Base-by-base conservation (phyloP, 2,113 vertebrate species). In the Colaptes auratus region DNA sequence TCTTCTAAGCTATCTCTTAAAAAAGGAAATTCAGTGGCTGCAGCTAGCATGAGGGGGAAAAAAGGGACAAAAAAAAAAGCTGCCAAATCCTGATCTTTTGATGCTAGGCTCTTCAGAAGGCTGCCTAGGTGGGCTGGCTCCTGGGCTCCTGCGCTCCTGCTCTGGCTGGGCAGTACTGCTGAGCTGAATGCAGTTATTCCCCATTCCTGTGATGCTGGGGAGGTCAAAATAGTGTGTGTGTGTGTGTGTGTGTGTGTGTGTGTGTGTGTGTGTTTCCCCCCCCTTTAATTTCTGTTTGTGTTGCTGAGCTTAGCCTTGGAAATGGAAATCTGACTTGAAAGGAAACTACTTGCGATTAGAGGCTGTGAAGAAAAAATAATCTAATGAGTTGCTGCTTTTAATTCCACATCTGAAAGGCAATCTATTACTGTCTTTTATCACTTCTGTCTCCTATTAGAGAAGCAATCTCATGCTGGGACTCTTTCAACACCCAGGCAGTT, bases 261-360 rank as follows among this genome's bases (percentile, higher is more conserved):
- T 75, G 79, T 39, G 39, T 39, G 39, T 39, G 39, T 39, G 11
- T 39, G 36, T 36, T n/a, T 53, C 10, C 28, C 13, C 10, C 56
- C 42, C 12, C 88, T 94, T 94, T 94, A 93, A 91, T 96, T 96
- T 95, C 93, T 96, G 95, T 95, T 95, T 96, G 95, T 93, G 89
- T 89, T 96, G 86, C 95, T 0, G 44, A 90, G 83, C 65, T 94
- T 77, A 86, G 92, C 93, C 91, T 95, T 96, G 93, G 90, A 92
- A 96, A 96, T 96, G 92, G 94, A 96, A 96, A 90, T 96, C 82
- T 82, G 92, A 91, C 92, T 97, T 96, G 95, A 94, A 95, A 81
- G 96, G 95, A 66, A 96, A 60, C 78, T 61, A 46, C 86, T 86
- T 65, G 56, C 23, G 83, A 93, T 94, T 96, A 92, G 91, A 90